These are phyloP conservation scores for Chromobotia macracanthus DNA, from an alignment of 2,797 vertebrate genomes.

Conservation along the genomic window DNA sequence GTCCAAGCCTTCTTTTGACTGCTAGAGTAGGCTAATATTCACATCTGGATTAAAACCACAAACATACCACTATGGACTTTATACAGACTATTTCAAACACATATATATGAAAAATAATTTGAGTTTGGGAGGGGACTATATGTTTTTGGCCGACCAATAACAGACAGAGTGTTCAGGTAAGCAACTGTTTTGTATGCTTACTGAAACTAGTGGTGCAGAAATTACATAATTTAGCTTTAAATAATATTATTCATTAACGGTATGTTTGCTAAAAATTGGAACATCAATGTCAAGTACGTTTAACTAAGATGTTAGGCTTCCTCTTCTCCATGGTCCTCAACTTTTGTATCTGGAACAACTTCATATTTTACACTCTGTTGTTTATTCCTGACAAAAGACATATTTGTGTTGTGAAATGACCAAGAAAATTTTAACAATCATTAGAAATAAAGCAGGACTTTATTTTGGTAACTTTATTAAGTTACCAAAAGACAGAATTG, in stretches of 20 bases:
- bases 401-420: not conserved
- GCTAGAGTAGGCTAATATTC: too few relatives aligned
- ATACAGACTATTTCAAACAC: not conserved
- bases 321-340: not conserved
- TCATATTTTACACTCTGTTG: constrained; percentile 1
- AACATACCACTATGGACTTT: not conserved
- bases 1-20: too few relatives aligned
- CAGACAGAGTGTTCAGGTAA: too few relatives aligned
- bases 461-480: too few relatives aligned
- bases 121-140: too few relatives aligned
- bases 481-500: not conserved
- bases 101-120: too few relatives aligned
- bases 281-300: not conserved
- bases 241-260: too few relatives aligned
- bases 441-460: not conserved
- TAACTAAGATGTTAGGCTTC: not conserved
- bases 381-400: constrained; percentile 2
- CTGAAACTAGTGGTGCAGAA: too few relatives aligned
- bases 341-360: not conserved
- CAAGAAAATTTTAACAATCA: not conserved
- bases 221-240: too few relatives aligned
- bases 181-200: too few relatives aligned
- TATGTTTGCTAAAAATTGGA: not conserved
- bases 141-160: too few relatives aligned
- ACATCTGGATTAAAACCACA: not conserved